Evolutionary conservation across 2,797 vertebrate species (phyloP), one percentile per base, ranked within the genome.

Genomic region (Iguana delicatissima): DNA sequence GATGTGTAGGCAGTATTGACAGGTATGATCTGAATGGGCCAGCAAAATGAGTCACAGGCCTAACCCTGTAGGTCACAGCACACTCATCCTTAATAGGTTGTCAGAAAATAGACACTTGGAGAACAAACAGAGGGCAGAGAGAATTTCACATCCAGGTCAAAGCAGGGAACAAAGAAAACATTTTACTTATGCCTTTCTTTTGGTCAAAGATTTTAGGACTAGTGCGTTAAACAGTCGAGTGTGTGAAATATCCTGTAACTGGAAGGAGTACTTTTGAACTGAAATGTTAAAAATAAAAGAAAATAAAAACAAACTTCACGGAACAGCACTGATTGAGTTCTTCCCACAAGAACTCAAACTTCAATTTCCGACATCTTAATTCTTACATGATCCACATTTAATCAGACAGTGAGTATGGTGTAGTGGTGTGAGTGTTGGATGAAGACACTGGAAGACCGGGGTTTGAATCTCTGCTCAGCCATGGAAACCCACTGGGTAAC

Each of bases 21-120:
- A 69, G 69, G 26, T 46, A 80, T 26, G 24, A 9, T 87, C 80
- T 29, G 10, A 83, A 82, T 24, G 69, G 62, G 22, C 74, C 69
- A 69, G 38, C 32, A n/a, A 22, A 80, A n/a, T 77, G 8, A 9
- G 55, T n/a, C 46, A 77, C 85, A 88, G 18, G 29, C 59, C 69
- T n/a, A 38, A 83, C 16, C 55, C 84, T 64, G 9, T 16, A 38
- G 80, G n/a, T 67, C 46, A 83, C 72, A 67, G 67, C 18, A 77
- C 42, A 38, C 46, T 83, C 13, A 24, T 84, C 13, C 29, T 32
- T 62, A 88, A 88, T 84, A 76, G 59, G 35, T 57, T 91, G 80
- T 79, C 80, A 88, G 46, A 69, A 77, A 84, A 67, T 55, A 62
- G 46, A 22, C 5, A 64, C 46, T 79, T 89, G 82, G 24, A 85